Evolutionary conservation across 2,888 invertebrate species (phyloP).

Genomic region (Leucania comma): DNA sequence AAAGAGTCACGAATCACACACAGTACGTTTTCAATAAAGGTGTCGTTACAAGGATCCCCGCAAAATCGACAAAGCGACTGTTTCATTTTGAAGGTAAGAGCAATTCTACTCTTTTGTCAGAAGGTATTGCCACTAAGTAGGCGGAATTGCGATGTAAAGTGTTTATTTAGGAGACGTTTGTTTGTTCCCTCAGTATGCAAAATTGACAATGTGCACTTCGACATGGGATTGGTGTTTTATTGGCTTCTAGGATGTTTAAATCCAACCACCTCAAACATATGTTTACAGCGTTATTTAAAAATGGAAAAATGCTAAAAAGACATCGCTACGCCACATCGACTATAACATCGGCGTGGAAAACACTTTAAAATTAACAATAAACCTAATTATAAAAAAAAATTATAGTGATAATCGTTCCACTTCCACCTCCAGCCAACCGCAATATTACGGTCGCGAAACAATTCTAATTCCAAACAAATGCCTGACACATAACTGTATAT

Average conservation of each 20-base stretch:
- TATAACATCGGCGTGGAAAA: neutral
- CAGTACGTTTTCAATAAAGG: constrained; percentile 83
- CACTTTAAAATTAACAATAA: neutral
- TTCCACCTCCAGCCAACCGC: neutral
- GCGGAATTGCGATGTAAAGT: constrained; percentile 80
- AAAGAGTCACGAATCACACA: constrained; percentile 76
- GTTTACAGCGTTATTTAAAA: neutral
- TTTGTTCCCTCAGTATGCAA: constrained; percentile 69
- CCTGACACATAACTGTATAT: constrained; percentile 21
- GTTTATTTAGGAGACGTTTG: constrained; percentile 74
- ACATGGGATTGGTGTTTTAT: constrained; percentile 47
- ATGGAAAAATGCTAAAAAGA: no score
- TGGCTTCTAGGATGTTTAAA: constrained; percentile 11
- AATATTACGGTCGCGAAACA: constrained; percentile 7
- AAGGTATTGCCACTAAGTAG: constrained; percentile 84
- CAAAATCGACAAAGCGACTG: constrained; percentile 85
- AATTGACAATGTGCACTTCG: constrained; percentile 48
- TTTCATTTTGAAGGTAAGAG: constrained; percentile 85
- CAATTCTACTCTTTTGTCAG: constrained; percentile 85
- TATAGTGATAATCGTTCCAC: neutral
- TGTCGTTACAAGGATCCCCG: constrained; percentile 81
- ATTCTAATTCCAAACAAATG: constrained; percentile 17
- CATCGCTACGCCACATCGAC: neutral
- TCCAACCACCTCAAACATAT: neutral
- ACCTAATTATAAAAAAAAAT: no score